Conservation (phyloP, 1,140 invertebrate species). For the Trachelipus rathkii region DNA sequence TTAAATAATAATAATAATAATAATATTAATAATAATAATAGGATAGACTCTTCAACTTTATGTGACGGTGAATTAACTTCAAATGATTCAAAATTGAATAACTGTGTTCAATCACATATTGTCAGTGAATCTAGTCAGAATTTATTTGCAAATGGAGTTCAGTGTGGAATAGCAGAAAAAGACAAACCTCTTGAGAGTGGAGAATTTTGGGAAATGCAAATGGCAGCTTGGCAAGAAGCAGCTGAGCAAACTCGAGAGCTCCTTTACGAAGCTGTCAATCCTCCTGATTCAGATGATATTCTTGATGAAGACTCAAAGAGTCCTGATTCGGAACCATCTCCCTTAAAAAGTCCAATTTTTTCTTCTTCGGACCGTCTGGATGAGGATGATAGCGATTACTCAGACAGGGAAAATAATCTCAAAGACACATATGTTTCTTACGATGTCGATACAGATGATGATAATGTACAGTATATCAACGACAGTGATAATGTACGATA, state of each 20-base stretch:
- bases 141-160: no score
- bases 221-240: conserved; percentile 26
- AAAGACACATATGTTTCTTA: conserved; percentile 24
- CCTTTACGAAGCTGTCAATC: conserved; percentile 13
- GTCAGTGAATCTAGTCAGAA: no score
- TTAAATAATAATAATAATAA: no score
- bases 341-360: conserved; percentile 10
- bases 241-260: conserved; percentile 24
- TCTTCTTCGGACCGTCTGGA: not conserved
- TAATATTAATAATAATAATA: no score
- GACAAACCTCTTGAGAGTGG: not conserved
- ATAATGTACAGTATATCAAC: not conserved
- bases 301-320: not conserved
- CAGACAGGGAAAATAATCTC: not conserved
- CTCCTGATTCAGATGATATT: not conserved
- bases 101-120: no score
- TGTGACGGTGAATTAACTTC: no score
- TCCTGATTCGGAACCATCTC: not conserved
- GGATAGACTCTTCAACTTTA: no score
- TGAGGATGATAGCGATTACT: not conserved
- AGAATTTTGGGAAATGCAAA: conserved; percentile 27
- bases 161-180: not conserved
- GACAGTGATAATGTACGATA: conserved; percentile 17
- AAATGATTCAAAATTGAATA: no score
- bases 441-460: conserved; percentile 20